phyloP scores from a whole-genome alignment of 2,888 invertebrate genomes.

The Drosophila kuntzei region DNA sequence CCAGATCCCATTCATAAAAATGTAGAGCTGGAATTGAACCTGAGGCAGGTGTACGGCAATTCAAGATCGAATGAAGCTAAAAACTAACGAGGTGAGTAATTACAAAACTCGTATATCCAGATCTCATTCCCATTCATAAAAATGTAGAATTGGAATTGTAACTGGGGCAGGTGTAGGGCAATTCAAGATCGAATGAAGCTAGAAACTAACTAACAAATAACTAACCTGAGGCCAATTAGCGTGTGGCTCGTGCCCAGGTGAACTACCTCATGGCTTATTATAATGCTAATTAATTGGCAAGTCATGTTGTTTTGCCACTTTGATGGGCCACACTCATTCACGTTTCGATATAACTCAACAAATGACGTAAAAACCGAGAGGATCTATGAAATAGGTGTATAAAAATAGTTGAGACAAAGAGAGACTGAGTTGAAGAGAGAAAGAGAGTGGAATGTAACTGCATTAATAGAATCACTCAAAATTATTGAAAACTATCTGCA shows the following conservation, averaged over 20 bases:
- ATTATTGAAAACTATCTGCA: conserved; percentile 1
- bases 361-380: conserved; percentile 33
- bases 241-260: conserved; percentile 75
- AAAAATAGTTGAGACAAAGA: conserved; percentile 11
- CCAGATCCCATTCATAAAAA: conserved; percentile 51
- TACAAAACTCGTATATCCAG: conserved; percentile 23
- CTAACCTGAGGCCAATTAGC: conserved; percentile 48
- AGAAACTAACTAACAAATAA: conserved; percentile 28
- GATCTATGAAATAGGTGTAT: conserved; percentile 29
- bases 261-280: conserved; percentile 70
- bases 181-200: conserved; percentile 55
- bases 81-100: no score
- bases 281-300: conserved; percentile 69
- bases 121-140: conserved; percentile 55
- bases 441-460: conserved; percentile 3
- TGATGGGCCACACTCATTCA: conserved; percentile 49
- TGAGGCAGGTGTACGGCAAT: conserved; percentile 63
- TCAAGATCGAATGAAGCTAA: conserved; percentile 60
- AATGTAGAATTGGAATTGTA: conserved; percentile 22
- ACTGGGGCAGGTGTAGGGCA: conserved; percentile 62
- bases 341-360: conserved; percentile 30
- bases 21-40: conserved; percentile 17
- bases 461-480: conserved; percentile 26
- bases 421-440: conserved; percentile 2
- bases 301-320: conserved; percentile 49